Evolutionary conservation across 2,888 invertebrate species (phyloP).

Genomic region (Phyllotreta striolata): DNA sequence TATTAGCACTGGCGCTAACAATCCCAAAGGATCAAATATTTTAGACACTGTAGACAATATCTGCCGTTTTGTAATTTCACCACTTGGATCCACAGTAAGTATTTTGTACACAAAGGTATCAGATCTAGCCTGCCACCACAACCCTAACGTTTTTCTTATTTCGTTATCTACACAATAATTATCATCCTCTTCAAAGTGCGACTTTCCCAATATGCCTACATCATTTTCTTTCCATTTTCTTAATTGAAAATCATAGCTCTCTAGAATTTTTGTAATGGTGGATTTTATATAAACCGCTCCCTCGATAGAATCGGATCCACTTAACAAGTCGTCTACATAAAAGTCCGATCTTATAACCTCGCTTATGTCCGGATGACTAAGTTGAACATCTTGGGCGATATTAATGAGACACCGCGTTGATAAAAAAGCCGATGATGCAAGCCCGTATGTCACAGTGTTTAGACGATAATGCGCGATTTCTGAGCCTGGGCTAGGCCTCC

Average conservation of each 20-base stretch:
- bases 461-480: slow-evolving; percentile 20
- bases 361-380: slow-evolving; percentile 10
- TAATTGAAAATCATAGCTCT: slow-evolving; percentile 9
- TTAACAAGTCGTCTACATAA: slow-evolving; percentile 27
- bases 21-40: slow-evolving; percentile 27
- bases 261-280: no score
- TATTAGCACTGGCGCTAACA: slow-evolving; percentile 17
- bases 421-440: slow-evolving; percentile 26
- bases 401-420: slow-evolving; percentile 25
- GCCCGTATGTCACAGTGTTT: slow-evolving; percentile 30
- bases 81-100: no score
- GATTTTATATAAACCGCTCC: no score
- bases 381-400: slow-evolving; percentile 17
- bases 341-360: slow-evolving; percentile 15
- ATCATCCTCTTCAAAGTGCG: no score
- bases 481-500: slow-evolving; percentile 22
- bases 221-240: slow-evolving; percentile 29
- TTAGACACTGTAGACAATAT: slow-evolving; percentile 19
- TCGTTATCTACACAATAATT: no score
- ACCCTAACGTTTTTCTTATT: no score
- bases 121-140: no score
- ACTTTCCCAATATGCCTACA: neutral
- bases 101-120: no score
- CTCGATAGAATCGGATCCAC: slow-evolving; percentile 11
- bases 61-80: neutral